Percentiles rank a stretch among this genome's conserved stretches.
These are phyloP conservation scores for Macropus fuliginosus DNA, from an alignment of 2,797 vertebrate genomes.

Conservation along the genomic window DNA sequence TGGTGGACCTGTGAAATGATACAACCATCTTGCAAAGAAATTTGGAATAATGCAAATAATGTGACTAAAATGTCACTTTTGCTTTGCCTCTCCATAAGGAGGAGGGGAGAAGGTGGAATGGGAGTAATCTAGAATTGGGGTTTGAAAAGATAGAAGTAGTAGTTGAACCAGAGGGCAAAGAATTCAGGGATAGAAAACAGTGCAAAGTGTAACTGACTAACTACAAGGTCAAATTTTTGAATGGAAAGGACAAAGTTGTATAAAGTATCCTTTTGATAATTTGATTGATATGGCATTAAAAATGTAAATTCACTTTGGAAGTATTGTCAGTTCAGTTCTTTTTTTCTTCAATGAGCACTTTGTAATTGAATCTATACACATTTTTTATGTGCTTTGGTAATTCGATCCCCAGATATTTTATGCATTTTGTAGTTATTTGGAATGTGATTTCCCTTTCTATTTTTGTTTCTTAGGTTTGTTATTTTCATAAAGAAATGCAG, in stretches of 20 bases:
- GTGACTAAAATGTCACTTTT: not conserved
- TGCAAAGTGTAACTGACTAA: not conserved
- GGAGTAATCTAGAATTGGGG: not conserved
- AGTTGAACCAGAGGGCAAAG: not conserved
- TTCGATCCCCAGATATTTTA: not conserved
- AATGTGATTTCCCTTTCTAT: not conserved
- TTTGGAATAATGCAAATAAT: not conserved
- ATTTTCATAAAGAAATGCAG: not conserved
- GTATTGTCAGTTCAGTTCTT: not conserved
- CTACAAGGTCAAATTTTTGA: not conserved
- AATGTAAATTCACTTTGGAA: too few species aligned
- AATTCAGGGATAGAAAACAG: not conserved
- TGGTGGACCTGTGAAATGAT: not conserved
- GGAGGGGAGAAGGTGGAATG: not conserved
- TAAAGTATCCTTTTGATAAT: not conserved
- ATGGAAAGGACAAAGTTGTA: not conserved
- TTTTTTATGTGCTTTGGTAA: not conserved
- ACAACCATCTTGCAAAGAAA: not conserved
- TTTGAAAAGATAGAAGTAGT: not conserved
- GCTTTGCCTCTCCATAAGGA: not conserved
- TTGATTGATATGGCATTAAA: too few species aligned
- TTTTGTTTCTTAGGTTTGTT: not conserved
- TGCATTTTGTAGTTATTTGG: not conserved
- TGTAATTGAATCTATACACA: not conserved
- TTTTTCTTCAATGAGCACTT: not conserved